These are phyloP conservation scores for Drosophila pullipes DNA, from an alignment of 2,888 invertebrate species.

Conservation along the genomic window DNA sequence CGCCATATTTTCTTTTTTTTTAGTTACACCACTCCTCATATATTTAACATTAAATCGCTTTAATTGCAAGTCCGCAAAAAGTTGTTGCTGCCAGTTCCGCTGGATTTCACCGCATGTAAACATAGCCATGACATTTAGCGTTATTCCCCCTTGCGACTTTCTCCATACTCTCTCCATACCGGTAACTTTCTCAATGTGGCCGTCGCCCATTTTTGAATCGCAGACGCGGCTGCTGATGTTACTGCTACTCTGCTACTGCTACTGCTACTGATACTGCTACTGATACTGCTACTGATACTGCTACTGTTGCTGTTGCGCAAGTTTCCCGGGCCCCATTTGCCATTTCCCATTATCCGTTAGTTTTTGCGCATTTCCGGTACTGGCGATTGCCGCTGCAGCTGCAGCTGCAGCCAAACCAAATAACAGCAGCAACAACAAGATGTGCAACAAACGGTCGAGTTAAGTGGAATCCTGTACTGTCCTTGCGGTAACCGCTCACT, in stretches of 20 bases:
- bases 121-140: conserved; percentile 83
- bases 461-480: conserved; percentile 12
- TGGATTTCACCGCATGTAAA: conserved; percentile 82
- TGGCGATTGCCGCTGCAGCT: conserved; percentile 58
- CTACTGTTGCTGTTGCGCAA: conserved; percentile 25
- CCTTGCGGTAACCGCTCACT: conserved; percentile 9
- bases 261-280: background rate
- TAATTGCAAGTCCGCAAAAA: conserved; percentile 63
- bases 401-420: conserved; percentile 19
- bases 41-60: conserved; percentile 70
- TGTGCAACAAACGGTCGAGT: conserved; percentile 9
- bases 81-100: conserved; percentile 73
- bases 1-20: background rate
- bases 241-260: background rate
- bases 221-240: conserved; percentile 38
- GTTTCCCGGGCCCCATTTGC: conserved; percentile 48
- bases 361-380: conserved; percentile 77
- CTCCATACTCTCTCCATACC: background rate
- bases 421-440: conserved; percentile 2
- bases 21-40: conserved; percentile 11
- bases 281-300: too few species aligned
- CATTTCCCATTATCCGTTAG: conserved; percentile 80
- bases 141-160: conserved; percentile 43
- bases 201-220: conserved; percentile 54
- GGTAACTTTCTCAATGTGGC: conserved; percentile 34